These are phyloP conservation scores for Ophiothrix spiculata DNA, from an alignment of 35 echinoderm and acorn worm genomes.

Conservation along the genomic window DNA sequence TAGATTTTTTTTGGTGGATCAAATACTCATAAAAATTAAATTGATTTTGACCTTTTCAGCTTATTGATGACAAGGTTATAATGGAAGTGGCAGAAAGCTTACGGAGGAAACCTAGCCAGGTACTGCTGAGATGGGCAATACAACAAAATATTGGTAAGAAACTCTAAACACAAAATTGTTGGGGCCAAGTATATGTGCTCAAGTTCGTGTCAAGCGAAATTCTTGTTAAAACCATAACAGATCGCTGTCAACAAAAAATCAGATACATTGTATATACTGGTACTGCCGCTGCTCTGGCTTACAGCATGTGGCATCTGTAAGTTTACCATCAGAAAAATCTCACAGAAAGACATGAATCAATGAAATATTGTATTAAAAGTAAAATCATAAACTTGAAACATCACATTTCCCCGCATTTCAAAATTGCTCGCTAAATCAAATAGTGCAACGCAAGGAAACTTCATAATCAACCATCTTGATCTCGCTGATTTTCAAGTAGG, in stretches of 20 bases:
- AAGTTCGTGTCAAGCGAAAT: background rate
- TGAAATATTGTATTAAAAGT: too few relatives aligned
- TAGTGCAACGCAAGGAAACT: too few relatives aligned
- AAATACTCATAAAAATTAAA: background rate
- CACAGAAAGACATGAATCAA: too few relatives aligned
- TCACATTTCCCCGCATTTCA: too few relatives aligned
- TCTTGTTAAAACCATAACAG: background rate
- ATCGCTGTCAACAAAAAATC: background rate
- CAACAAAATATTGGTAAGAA: slow-evolving; percentile 57
- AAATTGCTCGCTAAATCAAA: too few relatives aligned
- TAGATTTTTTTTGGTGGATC: background rate
- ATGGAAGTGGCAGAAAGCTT: slow-evolving; percentile 35
- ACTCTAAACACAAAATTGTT: background rate
- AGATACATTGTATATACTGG: background rate
- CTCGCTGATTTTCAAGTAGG: too few relatives aligned
- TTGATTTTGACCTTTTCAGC: slow-evolving; percentile 28
- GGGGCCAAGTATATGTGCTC: background rate
- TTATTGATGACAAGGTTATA: slow-evolving; percentile 16
- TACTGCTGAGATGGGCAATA: slow-evolving; percentile 55
- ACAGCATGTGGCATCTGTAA: background rate
- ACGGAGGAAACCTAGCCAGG: slow-evolving; percentile 41
- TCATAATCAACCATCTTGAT: too few relatives aligned
- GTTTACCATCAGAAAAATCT: background rate
- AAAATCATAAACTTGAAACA: too few relatives aligned
- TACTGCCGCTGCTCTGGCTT: background rate